phyloP scores from a whole-genome alignment of 2,113 vertebrate species.

The Saguinus imperator region DNA sequence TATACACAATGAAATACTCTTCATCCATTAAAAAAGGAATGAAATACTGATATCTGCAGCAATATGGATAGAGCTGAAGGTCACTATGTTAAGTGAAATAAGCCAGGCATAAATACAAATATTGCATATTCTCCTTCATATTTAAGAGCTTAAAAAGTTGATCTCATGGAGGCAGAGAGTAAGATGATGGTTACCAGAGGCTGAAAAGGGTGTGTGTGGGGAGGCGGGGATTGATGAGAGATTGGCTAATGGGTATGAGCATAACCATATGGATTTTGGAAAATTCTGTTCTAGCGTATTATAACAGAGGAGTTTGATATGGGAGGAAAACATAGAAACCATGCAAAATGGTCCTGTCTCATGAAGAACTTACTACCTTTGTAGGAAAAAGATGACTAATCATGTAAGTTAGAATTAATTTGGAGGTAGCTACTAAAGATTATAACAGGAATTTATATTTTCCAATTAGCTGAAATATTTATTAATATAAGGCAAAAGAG shows the following conservation, averaged over 20 bases:
- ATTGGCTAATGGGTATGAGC: too few relatives aligned
- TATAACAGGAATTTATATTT: background rate
- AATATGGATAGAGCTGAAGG: background rate
- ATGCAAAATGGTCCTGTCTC: background rate
- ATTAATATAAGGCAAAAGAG: background rate
- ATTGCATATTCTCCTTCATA: background rate
- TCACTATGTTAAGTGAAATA: background rate
- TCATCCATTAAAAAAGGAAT: background rate
- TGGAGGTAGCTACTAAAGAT: background rate
- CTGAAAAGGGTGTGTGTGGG: background rate
- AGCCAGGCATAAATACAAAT: background rate
- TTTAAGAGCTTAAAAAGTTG: background rate
- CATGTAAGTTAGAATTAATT: background rate
- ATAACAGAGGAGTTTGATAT: background rate
- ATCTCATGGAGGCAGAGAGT: background rate
- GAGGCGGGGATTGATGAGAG: background rate
- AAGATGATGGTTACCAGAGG: background rate
- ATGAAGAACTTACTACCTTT: background rate
- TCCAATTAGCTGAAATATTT: background rate
- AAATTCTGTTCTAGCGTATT: background rate
- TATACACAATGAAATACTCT: background rate
- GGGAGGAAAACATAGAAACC: background rate
- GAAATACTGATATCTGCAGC: background rate
- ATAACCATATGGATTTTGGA: background rate
- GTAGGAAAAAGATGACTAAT: background rate